phyloP scores from a whole-genome alignment of 1,140 invertebrate genomes.

The Halictus rubicundus region DNA sequence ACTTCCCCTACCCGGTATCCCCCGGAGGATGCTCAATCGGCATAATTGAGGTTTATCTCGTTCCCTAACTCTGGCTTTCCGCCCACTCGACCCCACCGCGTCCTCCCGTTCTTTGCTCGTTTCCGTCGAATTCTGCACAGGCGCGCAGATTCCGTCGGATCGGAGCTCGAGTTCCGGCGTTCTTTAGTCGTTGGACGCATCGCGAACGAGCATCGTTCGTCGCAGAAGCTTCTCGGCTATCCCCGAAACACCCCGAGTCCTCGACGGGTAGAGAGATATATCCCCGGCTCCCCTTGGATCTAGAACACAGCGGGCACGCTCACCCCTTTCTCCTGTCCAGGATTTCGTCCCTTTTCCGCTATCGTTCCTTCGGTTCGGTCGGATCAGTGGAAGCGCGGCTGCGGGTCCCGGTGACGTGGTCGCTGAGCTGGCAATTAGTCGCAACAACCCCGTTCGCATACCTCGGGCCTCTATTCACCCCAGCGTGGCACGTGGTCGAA shows the following conservation, averaged over 20 bases:
- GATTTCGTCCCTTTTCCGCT: constrained; percentile 37
- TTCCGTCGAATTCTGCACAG: constrained; percentile 19
- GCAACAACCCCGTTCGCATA: constrained; percentile 48
- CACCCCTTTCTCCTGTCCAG: background rate
- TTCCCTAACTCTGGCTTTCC: constrained; percentile 65
- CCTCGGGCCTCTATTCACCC: constrained; percentile 40
- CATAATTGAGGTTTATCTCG: constrained; percentile 76
- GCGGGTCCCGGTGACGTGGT: constrained; percentile 62
- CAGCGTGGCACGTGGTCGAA: constrained; percentile 60
- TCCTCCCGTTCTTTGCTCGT: constrained; percentile 13
- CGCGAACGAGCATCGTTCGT: background rate
- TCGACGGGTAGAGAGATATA: constrained; percentile 7
- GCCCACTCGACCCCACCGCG: constrained; percentile 56
- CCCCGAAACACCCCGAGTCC: background rate
- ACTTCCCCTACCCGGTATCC: constrained; percentile 71
- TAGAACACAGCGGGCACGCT: background rate
- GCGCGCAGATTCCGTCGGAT: constrained; percentile 1
- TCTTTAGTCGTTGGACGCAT: background rate
- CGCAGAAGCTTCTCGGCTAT: background rate
- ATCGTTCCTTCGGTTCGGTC: constrained; percentile 33
- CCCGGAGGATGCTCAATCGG: constrained; percentile 72
- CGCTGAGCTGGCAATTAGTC: constrained; percentile 65
- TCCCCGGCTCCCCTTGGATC: constrained; percentile 8
- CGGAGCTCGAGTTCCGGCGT: constrained; percentile 2
- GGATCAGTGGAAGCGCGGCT: constrained; percentile 49